A percentile compares a stretch with the other conserved stretches of the same genome.
Conservation (phyloP, 2,113 vertebrate species). For the Toxotes chatareus region DNA sequence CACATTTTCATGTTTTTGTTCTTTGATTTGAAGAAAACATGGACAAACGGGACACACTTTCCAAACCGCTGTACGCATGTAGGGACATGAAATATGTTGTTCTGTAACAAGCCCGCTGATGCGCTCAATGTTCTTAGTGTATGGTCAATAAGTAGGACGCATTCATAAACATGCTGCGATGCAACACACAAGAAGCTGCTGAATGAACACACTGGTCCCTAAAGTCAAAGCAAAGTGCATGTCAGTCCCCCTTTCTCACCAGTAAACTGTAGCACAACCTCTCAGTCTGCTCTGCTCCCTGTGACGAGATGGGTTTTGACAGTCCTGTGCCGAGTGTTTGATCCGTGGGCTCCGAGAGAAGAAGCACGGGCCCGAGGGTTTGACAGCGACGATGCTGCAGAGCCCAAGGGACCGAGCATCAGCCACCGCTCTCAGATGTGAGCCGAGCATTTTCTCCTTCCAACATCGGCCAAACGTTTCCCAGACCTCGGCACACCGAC, state of each 20-base stretch:
- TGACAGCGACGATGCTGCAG: slow-evolving; percentile 51
- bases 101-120: slow-evolving; percentile 21
- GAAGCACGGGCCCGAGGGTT: slow-evolving; percentile 43
- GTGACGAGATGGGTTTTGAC: slow-evolving; percentile 56
- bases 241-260: slow-evolving; percentile 33
- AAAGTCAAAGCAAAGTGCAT: slow-evolving; percentile 39
- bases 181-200: slow-evolving; percentile 42
- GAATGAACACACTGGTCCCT: slow-evolving; percentile 32
- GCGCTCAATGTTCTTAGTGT: slow-evolving; percentile 4
- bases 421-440: slow-evolving; percentile 45
- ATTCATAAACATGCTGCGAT: slow-evolving; percentile 48
- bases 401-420: slow-evolving; percentile 47
- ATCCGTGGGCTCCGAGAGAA: slow-evolving; percentile 46
- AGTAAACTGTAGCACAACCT: slow-evolving; percentile 36
- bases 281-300: slow-evolving; percentile 21
- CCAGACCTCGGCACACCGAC: slow-evolving; percentile 24
- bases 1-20: slow-evolving; percentile 1
- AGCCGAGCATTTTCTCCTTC: slow-evolving; percentile 42
- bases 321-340: slow-evolving; percentile 54
- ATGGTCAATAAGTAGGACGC: slow-evolving; percentile 57
- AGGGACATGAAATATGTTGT: slow-evolving; percentile 10
- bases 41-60: slow-evolving; percentile 9
- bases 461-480: slow-evolving; percentile 26
- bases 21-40: slow-evolving; percentile 33
- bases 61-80: neutral